A percentile compares a stretch with the other conserved stretches of the same genome.
Evolutionary conservation across 2,797 vertebrate genomes (phyloP).

Genomic region (Tenualosa ilisha): DNA sequence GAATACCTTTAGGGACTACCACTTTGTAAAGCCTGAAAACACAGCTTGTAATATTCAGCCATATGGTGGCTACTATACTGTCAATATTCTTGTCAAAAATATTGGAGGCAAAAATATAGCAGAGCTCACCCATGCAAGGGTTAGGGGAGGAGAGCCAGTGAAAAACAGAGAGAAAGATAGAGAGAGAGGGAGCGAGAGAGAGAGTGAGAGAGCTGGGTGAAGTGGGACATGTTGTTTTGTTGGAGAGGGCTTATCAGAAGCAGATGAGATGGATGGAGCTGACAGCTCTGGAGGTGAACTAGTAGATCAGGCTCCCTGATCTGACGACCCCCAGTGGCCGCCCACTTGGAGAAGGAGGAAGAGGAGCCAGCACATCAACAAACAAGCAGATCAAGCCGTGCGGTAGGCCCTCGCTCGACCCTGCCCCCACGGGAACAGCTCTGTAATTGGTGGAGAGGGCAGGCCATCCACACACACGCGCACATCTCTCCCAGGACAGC

Average conservation of each 20-base stretch:
- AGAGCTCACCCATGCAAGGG: background rate
- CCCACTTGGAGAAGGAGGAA: conserved; percentile 53
- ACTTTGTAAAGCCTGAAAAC: conserved; percentile 20
- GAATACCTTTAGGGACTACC: background rate
- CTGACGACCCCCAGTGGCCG: conserved; percentile 66
- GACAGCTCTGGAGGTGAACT: conserved; percentile 54
- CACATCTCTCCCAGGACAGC: conserved; percentile 79
- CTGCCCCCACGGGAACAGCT: conserved; percentile 65
- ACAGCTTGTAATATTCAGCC: conserved; percentile 11
- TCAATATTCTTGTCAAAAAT: conserved; percentile 7
- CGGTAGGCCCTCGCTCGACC: conserved; percentile 67
- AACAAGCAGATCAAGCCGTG: conserved; percentile 74
- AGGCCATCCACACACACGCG: conserved; percentile 70
- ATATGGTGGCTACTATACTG: background rate
- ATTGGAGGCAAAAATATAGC: background rate
- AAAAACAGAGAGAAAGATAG: conserved; percentile 31
- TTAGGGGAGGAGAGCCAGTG: conserved; percentile 21
- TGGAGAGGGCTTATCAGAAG: conserved; percentile 41
- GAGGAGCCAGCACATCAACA: conserved; percentile 61
- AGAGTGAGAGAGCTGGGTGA: conserved; percentile 49
- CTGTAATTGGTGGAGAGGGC: conserved; percentile 83
- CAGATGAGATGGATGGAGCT: conserved; percentile 35
- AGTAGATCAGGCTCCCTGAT: conserved; percentile 63
- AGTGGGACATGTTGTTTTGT: conserved; percentile 53
- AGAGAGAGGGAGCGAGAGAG: conserved; percentile 48